Conservation (phyloP, 2,797 vertebrate species). For the Aulostomus chinensis region DNA sequence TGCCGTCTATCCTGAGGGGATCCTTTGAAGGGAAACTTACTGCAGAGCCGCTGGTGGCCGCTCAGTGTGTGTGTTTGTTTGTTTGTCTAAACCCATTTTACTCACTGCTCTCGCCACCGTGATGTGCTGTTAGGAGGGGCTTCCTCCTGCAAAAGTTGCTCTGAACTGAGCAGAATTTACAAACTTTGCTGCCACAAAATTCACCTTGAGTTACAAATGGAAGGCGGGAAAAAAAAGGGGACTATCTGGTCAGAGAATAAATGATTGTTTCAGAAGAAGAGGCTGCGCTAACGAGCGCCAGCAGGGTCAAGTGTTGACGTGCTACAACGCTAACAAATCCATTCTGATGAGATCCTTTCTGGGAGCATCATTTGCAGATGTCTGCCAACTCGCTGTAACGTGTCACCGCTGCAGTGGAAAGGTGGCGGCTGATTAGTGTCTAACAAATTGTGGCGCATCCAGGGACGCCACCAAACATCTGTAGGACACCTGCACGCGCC, state of each 20-base stretch:
- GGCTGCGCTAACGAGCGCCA: too few species aligned
- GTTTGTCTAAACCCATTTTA: slow-evolving; percentile 82
- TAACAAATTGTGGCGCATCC: slow-evolving; percentile 77
- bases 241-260: too few species aligned
- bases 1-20: slow-evolving; percentile 78
- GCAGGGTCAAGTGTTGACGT: too few species aligned
- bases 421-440: slow-evolving; percentile 65
- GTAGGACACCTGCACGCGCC: slow-evolving; percentile 89
- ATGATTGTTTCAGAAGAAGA: too few species aligned
- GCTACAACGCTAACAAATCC: too few species aligned
- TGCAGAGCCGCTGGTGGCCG: slow-evolving; percentile 76
- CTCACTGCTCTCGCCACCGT: slow-evolving; percentile 63
- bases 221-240: too few species aligned
- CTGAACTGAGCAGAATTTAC: slow-evolving; percentile 36
- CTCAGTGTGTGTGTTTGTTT: slow-evolving; percentile 62
- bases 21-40: slow-evolving; percentile 81
- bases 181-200: slow-evolving; percentile 27
- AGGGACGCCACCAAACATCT: slow-evolving; percentile 78
- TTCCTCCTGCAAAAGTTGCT: slow-evolving; percentile 43
- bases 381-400: not conserved
- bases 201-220: too few species aligned
- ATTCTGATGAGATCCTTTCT: too few species aligned
- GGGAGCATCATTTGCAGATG: slow-evolving; percentile 6
- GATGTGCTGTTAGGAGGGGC: slow-evolving; percentile 45
- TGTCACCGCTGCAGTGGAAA: slow-evolving; percentile 38